phyloP scores from a whole-genome alignment of 2,888 invertebrate genomes.

The Drosophila pseudotalamancana region DNA sequence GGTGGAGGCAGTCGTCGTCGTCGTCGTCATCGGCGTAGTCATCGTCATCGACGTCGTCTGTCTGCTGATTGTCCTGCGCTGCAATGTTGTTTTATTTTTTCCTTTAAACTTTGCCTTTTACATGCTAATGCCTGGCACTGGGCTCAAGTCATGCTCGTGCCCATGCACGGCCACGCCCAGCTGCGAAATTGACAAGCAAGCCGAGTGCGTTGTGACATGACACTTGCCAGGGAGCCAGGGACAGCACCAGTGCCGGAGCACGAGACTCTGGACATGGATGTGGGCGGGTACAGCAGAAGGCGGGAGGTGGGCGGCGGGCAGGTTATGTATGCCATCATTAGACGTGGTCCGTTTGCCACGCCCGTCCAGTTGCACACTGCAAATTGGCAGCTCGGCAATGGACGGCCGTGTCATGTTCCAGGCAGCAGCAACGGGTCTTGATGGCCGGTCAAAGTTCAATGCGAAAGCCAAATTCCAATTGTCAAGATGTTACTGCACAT shows the following conservation, averaged over 20 bases:
- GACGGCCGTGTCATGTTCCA: slow-evolving; percentile 69
- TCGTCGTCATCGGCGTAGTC: slow-evolving; percentile 20
- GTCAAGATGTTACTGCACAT: slow-evolving; percentile 59
- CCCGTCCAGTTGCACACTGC: slow-evolving; percentile 63
- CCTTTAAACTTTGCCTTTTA: slow-evolving; percentile 67
- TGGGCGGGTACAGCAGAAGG: slow-evolving; percentile 29
- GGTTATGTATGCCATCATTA: slow-evolving; percentile 78
- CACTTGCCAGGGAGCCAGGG: slow-evolving; percentile 66
- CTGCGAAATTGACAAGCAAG: slow-evolving; percentile 74
- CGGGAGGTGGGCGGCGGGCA: slow-evolving; percentile 24
- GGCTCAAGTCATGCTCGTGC: slow-evolving; percentile 62
- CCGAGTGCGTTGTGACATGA: slow-evolving; percentile 78
- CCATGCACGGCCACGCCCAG: slow-evolving; percentile 70
- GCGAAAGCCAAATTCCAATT: slow-evolving; percentile 70
- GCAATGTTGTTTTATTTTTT: slow-evolving; percentile 53
- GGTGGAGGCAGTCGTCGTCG: slow-evolving; percentile 10
- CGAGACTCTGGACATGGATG: slow-evolving; percentile 32
- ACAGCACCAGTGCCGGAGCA: slow-evolving; percentile 23
- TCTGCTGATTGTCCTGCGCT: slow-evolving; percentile 69
- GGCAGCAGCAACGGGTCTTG: slow-evolving; percentile 33
- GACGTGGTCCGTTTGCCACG: slow-evolving; percentile 76
- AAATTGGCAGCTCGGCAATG: slow-evolving; percentile 74
- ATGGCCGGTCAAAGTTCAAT: slow-evolving; percentile 74
- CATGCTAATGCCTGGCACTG: slow-evolving; percentile 72
- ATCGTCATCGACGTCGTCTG: slow-evolving; percentile 30